Evolutionary conservation across 2,797 vertebrate species (phyloP), one percentile per base, ranked within the genome.

Genomic region (Holocentrus rufus): DNA sequence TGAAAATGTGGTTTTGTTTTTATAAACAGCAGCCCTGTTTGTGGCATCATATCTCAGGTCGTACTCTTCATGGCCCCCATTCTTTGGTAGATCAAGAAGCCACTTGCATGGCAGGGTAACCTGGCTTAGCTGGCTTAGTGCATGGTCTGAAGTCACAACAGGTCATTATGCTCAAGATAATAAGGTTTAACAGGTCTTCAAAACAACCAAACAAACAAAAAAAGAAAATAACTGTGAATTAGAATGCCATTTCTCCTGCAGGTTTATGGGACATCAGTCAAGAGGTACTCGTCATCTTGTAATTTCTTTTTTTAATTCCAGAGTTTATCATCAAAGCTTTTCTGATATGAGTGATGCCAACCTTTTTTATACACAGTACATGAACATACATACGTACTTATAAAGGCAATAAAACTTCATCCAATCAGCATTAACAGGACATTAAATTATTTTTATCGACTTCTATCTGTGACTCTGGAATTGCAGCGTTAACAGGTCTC

Each of bases 21-120:
- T n/a, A 39, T 44, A 34, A 79, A 82, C 56, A 49, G 65, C 74
- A 60, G 72, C 47, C 30, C 58, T 36, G 57, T 62, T 70, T 69
- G 36, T 46, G 36, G 58, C 74, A 49, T 86, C 79, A 78, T 73
- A 69, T 82, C 60, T 65, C 68, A 30, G 68, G 52, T 82, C 53
- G 42, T 65, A 47, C 50, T 80, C 62, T 39, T 81, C 76, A 71
- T 75, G 67, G 53, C 39, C 34, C 79, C 72, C 58, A 52, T 83
- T 72, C 65, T 68, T 80, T 64, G 55, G 71, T 72, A 88, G 80
- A 85, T 73, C 65, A 66, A 63, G 70, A 79, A 70, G 63, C 73
- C 76, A 84, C 66, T 85, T 88, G 92, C 89, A 92, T 91, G 90
- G 82, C 89, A 67, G 74, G 76, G 67, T 74, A 61, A 79, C 79